These are phyloP conservation scores for Drosophila pegasa DNA, from an alignment of 2,888 invertebrate genomes.

Conservation along the genomic window DNA sequence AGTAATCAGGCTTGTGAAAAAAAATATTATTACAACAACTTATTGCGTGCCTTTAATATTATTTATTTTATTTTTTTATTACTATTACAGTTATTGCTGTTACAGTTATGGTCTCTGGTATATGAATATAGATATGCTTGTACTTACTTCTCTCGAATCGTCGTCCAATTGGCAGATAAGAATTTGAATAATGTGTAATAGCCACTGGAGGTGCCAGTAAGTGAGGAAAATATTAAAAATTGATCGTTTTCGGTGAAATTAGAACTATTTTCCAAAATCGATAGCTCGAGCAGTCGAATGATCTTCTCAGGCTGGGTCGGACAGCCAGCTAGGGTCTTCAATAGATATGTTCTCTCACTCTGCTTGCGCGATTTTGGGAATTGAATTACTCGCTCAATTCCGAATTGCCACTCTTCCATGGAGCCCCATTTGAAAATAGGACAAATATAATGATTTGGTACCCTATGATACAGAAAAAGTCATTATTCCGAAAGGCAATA, in stretches of 20 bases:
- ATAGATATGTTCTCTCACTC: conserved; percentile 91
- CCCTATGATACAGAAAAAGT: conserved; percentile 85
- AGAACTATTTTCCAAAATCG: conserved; percentile 89
- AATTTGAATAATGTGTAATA: conserved; percentile 90
- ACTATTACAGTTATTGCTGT: too few species aligned
- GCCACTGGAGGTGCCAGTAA: conserved; percentile 89
- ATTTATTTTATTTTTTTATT: too few species aligned
- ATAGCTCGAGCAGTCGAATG: conserved; percentile 88
- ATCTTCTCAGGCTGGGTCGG: conserved; percentile 90
- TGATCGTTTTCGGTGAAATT: conserved; percentile 92
- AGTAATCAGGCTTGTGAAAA: too few species aligned
- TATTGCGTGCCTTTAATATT: too few species aligned
- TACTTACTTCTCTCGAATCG: conserved; percentile 88
- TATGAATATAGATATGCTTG: not conserved
- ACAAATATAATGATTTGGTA: conserved; percentile 91
- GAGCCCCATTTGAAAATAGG: conserved; percentile 94
- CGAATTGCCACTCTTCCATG: conserved; percentile 92
- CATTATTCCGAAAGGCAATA: not conserved
- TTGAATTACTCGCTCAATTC: conserved; percentile 90
- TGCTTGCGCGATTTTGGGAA: conserved; percentile 90
- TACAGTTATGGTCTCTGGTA: too few species aligned
- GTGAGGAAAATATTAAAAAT: conserved; percentile 90
- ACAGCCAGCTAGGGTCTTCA: conserved; percentile 92
- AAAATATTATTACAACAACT: too few species aligned
- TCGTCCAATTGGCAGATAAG: conserved; percentile 89